These are phyloP conservation scores for Melanerpes formicivorus DNA, from an alignment of 2,113 vertebrate species.

Conservation along the genomic window DNA sequence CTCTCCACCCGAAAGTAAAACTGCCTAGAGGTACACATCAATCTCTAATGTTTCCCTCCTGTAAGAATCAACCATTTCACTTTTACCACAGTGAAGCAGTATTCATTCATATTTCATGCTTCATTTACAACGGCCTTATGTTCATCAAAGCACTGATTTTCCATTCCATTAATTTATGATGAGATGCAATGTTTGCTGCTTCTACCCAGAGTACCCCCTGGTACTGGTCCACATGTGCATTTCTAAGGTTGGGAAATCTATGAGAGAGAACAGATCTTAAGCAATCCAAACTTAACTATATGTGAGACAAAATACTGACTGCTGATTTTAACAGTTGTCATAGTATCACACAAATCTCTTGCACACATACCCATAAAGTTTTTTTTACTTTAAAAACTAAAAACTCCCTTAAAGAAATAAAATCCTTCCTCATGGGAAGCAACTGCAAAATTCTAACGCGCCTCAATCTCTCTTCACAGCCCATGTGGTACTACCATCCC, in stretches of 20 bases:
- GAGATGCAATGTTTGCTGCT: conserved; percentile 17
- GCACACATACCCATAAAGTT: neutral
- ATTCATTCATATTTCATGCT: conserved; percentile 27
- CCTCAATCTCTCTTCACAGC: neutral
- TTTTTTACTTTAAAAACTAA: neutral
- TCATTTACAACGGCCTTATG: conserved; percentile 37
- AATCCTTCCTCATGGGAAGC: neutral
- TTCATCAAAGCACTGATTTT: conserved; percentile 56
- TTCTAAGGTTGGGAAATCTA: neutral
- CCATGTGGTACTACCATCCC: neutral
- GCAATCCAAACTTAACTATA: neutral
- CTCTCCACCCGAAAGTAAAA: neutral
- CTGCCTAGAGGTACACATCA: conserved; percentile 12
- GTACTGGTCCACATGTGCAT: neutral
- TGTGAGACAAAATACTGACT: neutral
- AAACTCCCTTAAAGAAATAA: neutral
- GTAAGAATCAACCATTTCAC: neutral
- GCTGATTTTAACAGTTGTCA: neutral
- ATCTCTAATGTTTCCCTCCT: neutral
- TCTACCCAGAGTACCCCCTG: neutral
- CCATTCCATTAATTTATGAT: conserved; percentile 29
- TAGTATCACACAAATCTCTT: neutral
- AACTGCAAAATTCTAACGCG: neutral
- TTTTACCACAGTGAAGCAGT: conserved; percentile 20
- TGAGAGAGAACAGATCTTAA: neutral